Percentiles rank a stretch among this genome's conserved stretches.
Conservation (phyloP, 2,113 vertebrate genomes). For the Atherinomorus stipes region DNA sequence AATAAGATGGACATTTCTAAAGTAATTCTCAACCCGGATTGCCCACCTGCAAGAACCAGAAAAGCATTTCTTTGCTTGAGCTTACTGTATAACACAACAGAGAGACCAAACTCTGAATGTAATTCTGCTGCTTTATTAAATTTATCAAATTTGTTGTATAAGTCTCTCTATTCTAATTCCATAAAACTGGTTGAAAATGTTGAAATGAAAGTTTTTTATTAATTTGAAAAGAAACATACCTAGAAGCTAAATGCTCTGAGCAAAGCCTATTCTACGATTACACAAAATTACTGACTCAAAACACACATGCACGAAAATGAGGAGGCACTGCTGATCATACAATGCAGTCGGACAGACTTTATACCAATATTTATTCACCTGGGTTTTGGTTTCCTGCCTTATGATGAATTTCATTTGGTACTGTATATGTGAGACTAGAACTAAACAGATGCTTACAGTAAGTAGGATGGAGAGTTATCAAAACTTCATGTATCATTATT, state of each 20-base stretch:
- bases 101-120: too few relatives aligned
- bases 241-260: too few relatives aligned
- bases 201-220: too few relatives aligned
- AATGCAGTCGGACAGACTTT: not conserved
- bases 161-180: not conserved
- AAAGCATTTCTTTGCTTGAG: too few relatives aligned
- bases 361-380: not conserved
- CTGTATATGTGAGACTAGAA: not conserved
- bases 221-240: too few relatives aligned
- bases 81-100: too few relatives aligned
- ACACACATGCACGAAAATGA: not conserved
- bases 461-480: not conserved
- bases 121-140: too few relatives aligned
- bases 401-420: not conserved
- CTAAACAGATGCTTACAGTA: conserved; percentile 10
- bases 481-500: not conserved
- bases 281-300: not conserved
- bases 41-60: too few relatives aligned
- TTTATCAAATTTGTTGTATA: too few relatives aligned
- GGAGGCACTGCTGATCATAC: not conserved
- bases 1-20: too few relatives aligned
- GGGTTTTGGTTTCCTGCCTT: not conserved
- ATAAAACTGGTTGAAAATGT: not conserved
- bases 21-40: too few relatives aligned
- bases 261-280: not conserved